phyloP scores from a whole-genome alignment of 2,888 invertebrate genomes.

The Andricus quercusramuli region DNA sequence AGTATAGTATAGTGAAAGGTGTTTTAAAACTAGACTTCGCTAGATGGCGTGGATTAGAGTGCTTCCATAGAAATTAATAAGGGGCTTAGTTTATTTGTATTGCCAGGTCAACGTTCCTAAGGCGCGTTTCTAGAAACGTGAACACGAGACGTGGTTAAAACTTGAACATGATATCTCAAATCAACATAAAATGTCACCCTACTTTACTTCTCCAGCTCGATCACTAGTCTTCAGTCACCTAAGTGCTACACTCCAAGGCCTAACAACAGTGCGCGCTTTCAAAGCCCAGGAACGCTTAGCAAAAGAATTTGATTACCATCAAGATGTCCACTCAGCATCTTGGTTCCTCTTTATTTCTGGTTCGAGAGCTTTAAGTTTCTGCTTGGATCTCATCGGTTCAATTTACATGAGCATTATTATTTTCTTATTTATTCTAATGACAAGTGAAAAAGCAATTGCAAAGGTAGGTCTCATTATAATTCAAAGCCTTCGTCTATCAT shows the following conservation, averaged over 20 bases:
- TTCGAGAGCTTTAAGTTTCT: slow-evolving; percentile 84
- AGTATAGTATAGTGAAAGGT: no score
- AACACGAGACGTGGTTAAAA: no score
- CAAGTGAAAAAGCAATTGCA: slow-evolving; percentile 74
- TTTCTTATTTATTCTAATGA: slow-evolving; percentile 81
- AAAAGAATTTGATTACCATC: slow-evolving; percentile 81
- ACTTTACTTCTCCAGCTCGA: slow-evolving; percentile 81
- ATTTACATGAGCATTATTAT: slow-evolving; percentile 83
- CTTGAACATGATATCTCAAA: no score
- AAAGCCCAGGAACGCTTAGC: slow-evolving; percentile 83
- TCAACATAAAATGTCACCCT: neutral
- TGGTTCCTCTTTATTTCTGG: slow-evolving; percentile 85
- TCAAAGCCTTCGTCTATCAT: slow-evolving; percentile 79
- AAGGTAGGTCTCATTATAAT: slow-evolving; percentile 81
- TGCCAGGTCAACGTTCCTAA: no score
- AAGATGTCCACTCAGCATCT: slow-evolving; percentile 84
- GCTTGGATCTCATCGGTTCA: slow-evolving; percentile 82
- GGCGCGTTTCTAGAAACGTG: no score
- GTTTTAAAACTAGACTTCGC: no score
- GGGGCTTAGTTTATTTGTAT: no score
- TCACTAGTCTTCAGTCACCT: slow-evolving; percentile 92
- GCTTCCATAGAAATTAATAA: no score
- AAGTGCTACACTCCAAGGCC: slow-evolving; percentile 88
- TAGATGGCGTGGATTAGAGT: no score
- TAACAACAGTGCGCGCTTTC: slow-evolving; percentile 90